phyloP scores from a whole-genome alignment of 2,113 vertebrate species.

The Circaetus cinerascens region DNA sequence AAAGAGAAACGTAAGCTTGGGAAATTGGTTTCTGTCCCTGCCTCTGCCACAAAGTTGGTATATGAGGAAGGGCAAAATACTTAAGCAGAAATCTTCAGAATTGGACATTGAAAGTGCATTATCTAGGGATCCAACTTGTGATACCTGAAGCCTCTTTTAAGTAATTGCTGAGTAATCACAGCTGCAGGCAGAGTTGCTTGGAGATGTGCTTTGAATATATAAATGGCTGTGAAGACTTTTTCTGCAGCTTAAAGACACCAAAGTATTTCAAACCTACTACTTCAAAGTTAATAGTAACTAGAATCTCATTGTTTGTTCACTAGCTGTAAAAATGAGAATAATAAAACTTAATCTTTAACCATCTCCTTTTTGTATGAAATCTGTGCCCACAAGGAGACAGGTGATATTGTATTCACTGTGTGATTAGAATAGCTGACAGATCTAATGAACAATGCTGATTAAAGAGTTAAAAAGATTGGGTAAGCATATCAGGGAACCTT shows the following conservation, averaged over 20 bases:
- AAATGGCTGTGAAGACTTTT: not conserved
- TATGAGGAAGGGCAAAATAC: not conserved
- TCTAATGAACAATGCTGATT: not conserved
- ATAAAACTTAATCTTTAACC: not conserved
- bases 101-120: not conserved
- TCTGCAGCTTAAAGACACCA: not conserved
- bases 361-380: not conserved
- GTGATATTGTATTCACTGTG: not conserved
- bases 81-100: not conserved
- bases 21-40: not conserved
- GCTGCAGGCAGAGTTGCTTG: not conserved
- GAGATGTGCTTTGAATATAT: not conserved
- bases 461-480: not conserved
- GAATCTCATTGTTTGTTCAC: not conserved
- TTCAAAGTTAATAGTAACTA: not conserved
- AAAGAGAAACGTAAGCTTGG: not conserved
- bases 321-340: not conserved
- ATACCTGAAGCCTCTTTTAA: conserved; percentile 15
- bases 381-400: not conserved
- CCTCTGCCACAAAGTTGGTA: not conserved
- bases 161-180: conserved; percentile 41
- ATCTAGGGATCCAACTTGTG: not conserved
- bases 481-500: not conserved
- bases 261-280: not conserved
- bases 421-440: not conserved